Evolutionary conservation across 2,113 vertebrate genomes (phyloP), one percentile per base, ranked within the genome.

Genomic region (Crocuta crocuta): DNA sequence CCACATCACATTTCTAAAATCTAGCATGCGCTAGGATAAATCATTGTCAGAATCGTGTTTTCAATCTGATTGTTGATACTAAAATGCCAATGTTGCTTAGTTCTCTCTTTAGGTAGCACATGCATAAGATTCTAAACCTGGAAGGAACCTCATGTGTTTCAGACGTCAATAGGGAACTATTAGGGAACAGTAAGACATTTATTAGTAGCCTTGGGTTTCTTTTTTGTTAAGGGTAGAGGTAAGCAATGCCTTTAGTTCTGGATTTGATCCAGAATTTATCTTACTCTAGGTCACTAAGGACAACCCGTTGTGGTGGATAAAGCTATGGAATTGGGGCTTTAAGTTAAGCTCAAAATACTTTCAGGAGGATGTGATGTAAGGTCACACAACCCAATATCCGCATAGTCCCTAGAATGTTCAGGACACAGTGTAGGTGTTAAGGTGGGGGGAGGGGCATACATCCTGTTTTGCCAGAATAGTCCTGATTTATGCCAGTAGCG

Each of bases 311-410:
- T 55, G 89, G 50, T 35, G 79, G 10, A 82, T 24, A 91, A 73
- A 89, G 48, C 15, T 71, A 35, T 33, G 10, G 58, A 70, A 92
- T n/a, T 94, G 10, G 3, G 13, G 48, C 19, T 92, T 94, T 45
- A 91, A 43, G 5, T 80, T 63, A 82, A 93, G 8, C 26, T 91
- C 35, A 48, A 97, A 92, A 83, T 87, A 45, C 10, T 95, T 78
- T n/a, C 53, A 66, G 61, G 21, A 89, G 58, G 21, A 87, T 71
- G 68, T 13, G 2, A 71, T 19, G 55, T 50, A 61, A 82, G 23
- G 58, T 78, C 39, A 65, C 2, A 55, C 43, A 39, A 84, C 23
- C 58, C 8, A 48, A 82, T 10, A 84, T 84, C 74, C 23, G 35
- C 28, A 94, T 45, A 26, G 28, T 74, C 1, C 2, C 43, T 84